A percentile compares a stretch with the other conserved stretches of the same genome.
These are phyloP conservation scores for Prochilodus magdalenae DNA, from an alignment of 2,113 vertebrate species.

Conservation along the genomic window DNA sequence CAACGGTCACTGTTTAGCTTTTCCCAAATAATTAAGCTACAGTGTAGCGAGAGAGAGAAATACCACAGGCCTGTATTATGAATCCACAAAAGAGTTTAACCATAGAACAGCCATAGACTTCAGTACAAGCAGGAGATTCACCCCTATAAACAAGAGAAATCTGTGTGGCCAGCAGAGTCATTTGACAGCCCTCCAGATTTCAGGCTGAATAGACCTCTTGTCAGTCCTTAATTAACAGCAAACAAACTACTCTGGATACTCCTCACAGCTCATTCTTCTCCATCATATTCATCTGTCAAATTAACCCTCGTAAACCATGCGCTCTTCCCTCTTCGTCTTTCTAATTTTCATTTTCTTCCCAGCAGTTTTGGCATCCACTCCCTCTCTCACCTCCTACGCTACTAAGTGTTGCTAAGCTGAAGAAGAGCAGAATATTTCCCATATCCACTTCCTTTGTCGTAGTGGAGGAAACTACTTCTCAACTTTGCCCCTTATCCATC, in stretches of 20 bases:
- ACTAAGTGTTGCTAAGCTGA: conserved; percentile 46
- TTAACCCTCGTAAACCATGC: conserved; percentile 23
- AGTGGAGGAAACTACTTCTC: conserved; percentile 37
- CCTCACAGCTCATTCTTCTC: conserved; percentile 27
- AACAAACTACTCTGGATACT: conserved; percentile 32
- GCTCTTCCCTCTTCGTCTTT: conserved; percentile 15
- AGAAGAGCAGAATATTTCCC: conserved; percentile 50
- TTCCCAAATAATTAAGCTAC: conserved; percentile 27
- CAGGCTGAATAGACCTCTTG: conserved; percentile 34
- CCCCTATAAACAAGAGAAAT: conserved; percentile 40
- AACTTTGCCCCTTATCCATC: conserved; percentile 22
- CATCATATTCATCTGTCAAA: conserved; percentile 41
- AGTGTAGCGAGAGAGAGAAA: neutral
- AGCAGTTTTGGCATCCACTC: conserved; percentile 48
- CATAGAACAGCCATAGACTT: conserved; percentile 8
- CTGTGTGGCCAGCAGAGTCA: conserved; percentile 34
- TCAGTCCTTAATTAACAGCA: conserved; percentile 42
- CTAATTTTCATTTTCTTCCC: conserved; percentile 27
- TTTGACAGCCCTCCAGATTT: conserved; percentile 45
- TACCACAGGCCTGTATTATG: conserved; percentile 33
- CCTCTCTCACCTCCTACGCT: conserved; percentile 47
- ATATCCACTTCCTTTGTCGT: conserved; percentile 52
- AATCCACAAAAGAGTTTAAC: conserved; percentile 39
- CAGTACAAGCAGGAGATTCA: conserved; percentile 46
- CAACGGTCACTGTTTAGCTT: neutral